Evolutionary conservation across 2,113 vertebrate genomes (phyloP).

Genomic region (Columba janthina): DNA sequence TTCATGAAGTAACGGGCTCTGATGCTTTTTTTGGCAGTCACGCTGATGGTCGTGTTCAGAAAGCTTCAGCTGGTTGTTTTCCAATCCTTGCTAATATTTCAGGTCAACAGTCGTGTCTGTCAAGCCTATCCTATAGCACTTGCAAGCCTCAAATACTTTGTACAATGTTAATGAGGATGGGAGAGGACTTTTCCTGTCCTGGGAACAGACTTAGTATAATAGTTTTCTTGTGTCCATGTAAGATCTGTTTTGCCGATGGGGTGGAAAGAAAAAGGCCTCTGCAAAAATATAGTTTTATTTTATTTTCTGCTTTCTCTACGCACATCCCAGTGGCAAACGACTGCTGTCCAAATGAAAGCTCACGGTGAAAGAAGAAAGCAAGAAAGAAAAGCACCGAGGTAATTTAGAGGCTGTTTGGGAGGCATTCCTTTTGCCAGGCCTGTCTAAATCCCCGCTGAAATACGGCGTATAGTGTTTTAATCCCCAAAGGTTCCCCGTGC

Average conservation of each 20-base stretch:
- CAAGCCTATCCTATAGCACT: neutral
- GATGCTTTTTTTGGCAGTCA: constrained; percentile 53
- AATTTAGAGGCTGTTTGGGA: neutral
- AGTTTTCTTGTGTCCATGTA: neutral
- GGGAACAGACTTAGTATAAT: neutral
- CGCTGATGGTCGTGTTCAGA: neutral
- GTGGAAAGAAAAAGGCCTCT: neutral
- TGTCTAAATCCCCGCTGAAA: constrained; percentile 36
- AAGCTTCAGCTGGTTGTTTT: neutral
- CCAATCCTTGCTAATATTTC: neutral
- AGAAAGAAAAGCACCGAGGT: neutral
- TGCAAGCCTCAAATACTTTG: constrained; percentile 32
- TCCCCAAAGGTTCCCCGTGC: neutral
- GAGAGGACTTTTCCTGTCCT: constrained; percentile 32
- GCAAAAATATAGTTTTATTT: neutral
- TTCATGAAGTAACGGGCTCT: neutral
- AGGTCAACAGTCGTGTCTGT: neutral
- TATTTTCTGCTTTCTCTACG: neutral
- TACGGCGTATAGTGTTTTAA: neutral
- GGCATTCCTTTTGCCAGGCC: neutral
- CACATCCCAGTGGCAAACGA: neutral
- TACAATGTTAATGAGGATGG: constrained; percentile 14
- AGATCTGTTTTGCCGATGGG: neutral
- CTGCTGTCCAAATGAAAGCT: neutral
- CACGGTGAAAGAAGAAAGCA: neutral